Base-by-base conservation (phyloP, 2,888 invertebrate genomes). In the Polymixis flavicincta region DNA sequence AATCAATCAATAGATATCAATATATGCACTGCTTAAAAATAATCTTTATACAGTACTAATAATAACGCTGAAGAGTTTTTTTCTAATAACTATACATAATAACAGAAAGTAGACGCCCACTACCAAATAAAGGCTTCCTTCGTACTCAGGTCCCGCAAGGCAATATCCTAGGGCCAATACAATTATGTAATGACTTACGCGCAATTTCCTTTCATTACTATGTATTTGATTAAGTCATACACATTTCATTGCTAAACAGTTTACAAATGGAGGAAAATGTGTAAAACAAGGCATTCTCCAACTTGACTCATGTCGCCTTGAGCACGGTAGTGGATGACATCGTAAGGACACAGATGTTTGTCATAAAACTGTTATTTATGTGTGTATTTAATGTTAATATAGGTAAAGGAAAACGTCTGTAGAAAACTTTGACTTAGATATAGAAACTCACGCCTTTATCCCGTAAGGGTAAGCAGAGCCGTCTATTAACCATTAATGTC, bases 341-440 rank as follows among this genome's bases (percentile, higher is more conserved):
- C n/a, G 45, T 80, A 57, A 79, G 84, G 73, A 67, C 84, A 72
- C 84, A 71, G 28, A 78, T 83, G 78, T 77, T 67, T 28, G 37
- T 78, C 32, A 55, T 83, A 65, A 69, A 70, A 48, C 48, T 59
- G 13, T 54, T n/a, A 42, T 77, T 52, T 25, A 80, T 80, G 50
- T 28, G 17, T 50, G n/a, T 72, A 50, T 61, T 61, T 1, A 57
- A 63, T 74, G 22, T 14, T 42, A 28, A 42, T 55, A 48, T 28
- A 72, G 28, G 14, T 13, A n/a, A 8, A 57, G 28, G n/a, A 52
- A 76, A 59, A 59, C 2, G 4, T 52, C 22, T 75, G 59, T 6
- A 25, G 32, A 22, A 45, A 72, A 54, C 79, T 17, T 42, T 1
- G 17, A 25, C 1, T n/a, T 17, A 54, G 32, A 32, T n/a, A 25